These are phyloP conservation scores for Onychomys torridus DNA, from an alignment of 2,797 vertebrate species.

Conservation along the genomic window DNA sequence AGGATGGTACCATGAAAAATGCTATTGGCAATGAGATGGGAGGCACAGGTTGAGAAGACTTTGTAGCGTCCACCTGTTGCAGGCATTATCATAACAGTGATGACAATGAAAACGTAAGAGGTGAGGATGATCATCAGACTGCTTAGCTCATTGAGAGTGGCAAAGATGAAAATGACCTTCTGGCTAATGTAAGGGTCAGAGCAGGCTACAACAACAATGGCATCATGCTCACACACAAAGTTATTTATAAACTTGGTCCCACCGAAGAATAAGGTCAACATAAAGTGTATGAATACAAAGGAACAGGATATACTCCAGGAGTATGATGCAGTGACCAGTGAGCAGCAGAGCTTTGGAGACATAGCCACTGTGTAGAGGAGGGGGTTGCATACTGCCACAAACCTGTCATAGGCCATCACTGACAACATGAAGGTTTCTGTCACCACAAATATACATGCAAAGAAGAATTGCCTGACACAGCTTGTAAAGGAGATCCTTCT, in stretches of 20 bases:
- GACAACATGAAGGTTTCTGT: constrained; percentile 60
- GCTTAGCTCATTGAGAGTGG: constrained; percentile 62
- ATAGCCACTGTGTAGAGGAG: constrained; percentile 51
- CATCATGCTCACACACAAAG: constrained; percentile 71
- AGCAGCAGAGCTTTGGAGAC: constrained; percentile 37
- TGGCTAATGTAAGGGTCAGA: constrained; percentile 62
- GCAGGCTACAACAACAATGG: constrained; percentile 56
- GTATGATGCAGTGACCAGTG: constrained; percentile 43
- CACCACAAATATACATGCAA: neutral
- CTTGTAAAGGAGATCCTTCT: constrained; percentile 15
- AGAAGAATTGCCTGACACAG: constrained; percentile 34
- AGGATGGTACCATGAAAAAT: constrained; percentile 71
- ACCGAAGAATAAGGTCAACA: constrained; percentile 45
- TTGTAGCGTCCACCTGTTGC: neutral
- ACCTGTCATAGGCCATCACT: constrained; percentile 60
- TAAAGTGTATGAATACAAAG: neutral
- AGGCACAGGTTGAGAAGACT: constrained; percentile 58
- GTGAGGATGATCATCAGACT: constrained; percentile 57
- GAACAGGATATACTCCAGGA: constrained; percentile 18
- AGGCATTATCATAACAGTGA: constrained; percentile 58
- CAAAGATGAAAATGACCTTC: neutral
- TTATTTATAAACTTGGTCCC: constrained; percentile 67
- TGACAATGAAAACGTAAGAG: constrained; percentile 70
- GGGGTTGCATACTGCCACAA: constrained; percentile 55
- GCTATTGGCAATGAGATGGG: constrained; percentile 57